Evolutionary conservation across 2,797 vertebrate species (phyloP), one percentile per base, ranked within the genome.

Genomic region (Picus viridis): DNA sequence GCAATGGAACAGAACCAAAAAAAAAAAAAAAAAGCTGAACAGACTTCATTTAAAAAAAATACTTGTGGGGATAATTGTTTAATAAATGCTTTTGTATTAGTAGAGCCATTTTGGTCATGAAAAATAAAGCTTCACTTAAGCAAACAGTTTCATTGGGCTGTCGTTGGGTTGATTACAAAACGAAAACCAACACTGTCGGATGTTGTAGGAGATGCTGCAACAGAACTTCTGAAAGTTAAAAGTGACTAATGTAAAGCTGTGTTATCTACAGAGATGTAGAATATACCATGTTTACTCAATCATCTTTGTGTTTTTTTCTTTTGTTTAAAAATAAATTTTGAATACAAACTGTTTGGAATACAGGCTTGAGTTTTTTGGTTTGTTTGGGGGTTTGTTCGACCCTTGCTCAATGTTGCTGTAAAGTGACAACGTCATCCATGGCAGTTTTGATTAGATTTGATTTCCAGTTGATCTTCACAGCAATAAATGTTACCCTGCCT

Each of bases 281-380:
- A 92, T 95, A 94, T 94, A 96, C 93, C 65, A 88, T 96, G 94
- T 98, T 97, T 98, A 98, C 98, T 98, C 98, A 97, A 96, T 95
- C 98, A 95, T 97, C 93, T 96, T 97, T 39, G 39, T 39, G n/a
- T 92, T 89, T 96, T 95, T 96, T 94, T 93, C 69, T 68, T 80
- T 97, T 97, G 96, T 97, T 98, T 96, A 96, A 97, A 97, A 98
- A 98, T 98, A 98, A 98, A 97, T 96, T 98, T 98, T 97, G 94
- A 97, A 97, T 98, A 98, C 93, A 97, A 96, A 97, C 85, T 80
- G 19, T 89, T 94, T 89, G 71, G 89, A 88, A 81, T 91, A 63
- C 18, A 14, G 29, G 16, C 47, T 49, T 49, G 47, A 10, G 1
- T 9, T 49, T 23, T 49, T 49, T 49, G 39, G 39, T 22, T 49